Evolutionary conservation across 1,140 invertebrate species (phyloP).

Genomic region (Pseudomyrmex dendroicus): DNA sequence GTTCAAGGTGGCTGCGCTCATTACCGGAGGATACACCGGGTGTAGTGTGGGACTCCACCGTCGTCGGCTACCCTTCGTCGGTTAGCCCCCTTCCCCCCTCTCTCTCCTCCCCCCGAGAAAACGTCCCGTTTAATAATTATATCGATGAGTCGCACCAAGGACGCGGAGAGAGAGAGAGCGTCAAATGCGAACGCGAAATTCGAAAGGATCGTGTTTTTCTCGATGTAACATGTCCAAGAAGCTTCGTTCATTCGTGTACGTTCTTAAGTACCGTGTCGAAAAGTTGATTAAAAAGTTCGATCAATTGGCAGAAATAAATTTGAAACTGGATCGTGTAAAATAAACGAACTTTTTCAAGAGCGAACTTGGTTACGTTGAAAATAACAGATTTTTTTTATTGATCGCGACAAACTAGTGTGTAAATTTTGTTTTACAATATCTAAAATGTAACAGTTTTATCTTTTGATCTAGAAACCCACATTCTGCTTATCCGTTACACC

Average conservation of each 20-base stretch:
- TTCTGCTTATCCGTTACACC: conserved; percentile 55
- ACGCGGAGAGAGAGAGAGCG: not conserved
- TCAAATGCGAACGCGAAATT: not conserved
- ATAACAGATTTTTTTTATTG: too few relatives aligned
- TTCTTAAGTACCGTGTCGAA: too few relatives aligned
- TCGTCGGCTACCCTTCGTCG: conserved; percentile 24
- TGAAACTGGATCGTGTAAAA: too few relatives aligned
- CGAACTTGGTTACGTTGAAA: too few relatives aligned
- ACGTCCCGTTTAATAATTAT: conserved; percentile 57
- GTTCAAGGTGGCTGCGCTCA: conserved; percentile 85
- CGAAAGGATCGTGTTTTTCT: not conserved
- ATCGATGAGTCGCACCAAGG: conserved; percentile 28
- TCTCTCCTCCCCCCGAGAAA: conserved; percentile 10
- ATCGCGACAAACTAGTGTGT: too few relatives aligned
- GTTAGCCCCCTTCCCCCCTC: not conserved
- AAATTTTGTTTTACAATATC: too few relatives aligned
- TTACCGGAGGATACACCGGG: conserved; percentile 76
- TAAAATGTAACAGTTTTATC: too few relatives aligned
- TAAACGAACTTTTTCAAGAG: too few relatives aligned
- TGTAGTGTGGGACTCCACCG: conserved; percentile 66
- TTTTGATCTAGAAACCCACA: not conserved
- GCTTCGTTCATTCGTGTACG: too few relatives aligned
- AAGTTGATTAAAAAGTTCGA: too few relatives aligned
- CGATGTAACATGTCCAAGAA: not conserved
- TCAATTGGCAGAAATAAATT: too few relatives aligned